These are phyloP conservation scores for Drosophila ananassae DNA, from an alignment of 1,140 invertebrate genomes.

Conservation along the genomic window DNA sequence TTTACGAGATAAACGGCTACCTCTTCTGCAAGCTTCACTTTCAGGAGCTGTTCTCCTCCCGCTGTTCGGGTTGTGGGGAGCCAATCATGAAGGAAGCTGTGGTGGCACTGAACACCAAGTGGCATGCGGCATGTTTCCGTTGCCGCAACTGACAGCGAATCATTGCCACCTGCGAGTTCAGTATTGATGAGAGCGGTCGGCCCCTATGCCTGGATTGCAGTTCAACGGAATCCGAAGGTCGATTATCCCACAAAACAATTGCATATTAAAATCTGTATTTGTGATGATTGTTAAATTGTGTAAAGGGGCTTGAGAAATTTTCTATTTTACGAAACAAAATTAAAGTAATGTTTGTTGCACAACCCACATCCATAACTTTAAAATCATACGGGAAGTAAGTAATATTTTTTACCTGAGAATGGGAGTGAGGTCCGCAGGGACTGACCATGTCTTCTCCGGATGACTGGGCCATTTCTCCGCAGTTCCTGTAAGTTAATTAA, in stretches of 20 bases:
- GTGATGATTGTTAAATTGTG: neutral
- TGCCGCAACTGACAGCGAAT: slow-evolving; percentile 15
- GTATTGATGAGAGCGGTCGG: slow-evolving; percentile 16
- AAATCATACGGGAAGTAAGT: neutral
- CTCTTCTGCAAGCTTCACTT: slow-evolving; percentile 51
- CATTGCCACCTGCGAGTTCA: slow-evolving; percentile 12
- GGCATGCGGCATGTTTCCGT: slow-evolving; percentile 39
- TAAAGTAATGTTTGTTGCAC: neutral
- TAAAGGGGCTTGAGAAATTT: neutral
- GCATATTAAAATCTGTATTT: too few relatives aligned
- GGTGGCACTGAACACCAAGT: slow-evolving; percentile 47
- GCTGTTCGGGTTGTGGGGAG: slow-evolving; percentile 39
- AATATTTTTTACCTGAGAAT: slow-evolving; percentile 81
- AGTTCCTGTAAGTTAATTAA: slow-evolving; percentile 86
- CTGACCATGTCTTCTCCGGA: slow-evolving; percentile 85
- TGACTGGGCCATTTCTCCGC: slow-evolving; percentile 93
- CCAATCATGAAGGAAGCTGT: slow-evolving; percentile 28
- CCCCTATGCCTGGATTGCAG: slow-evolving; percentile 29
- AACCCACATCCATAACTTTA: neutral
- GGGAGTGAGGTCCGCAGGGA: slow-evolving; percentile 89
- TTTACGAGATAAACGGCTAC: slow-evolving; percentile 49
- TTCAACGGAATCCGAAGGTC: neutral
- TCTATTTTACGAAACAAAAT: neutral
- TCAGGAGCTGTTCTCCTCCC: slow-evolving; percentile 36
- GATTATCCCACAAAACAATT: slow-evolving; percentile 3